Conservation (phyloP, 2,888 invertebrate species). For the Druceiella hillmani region DNA sequence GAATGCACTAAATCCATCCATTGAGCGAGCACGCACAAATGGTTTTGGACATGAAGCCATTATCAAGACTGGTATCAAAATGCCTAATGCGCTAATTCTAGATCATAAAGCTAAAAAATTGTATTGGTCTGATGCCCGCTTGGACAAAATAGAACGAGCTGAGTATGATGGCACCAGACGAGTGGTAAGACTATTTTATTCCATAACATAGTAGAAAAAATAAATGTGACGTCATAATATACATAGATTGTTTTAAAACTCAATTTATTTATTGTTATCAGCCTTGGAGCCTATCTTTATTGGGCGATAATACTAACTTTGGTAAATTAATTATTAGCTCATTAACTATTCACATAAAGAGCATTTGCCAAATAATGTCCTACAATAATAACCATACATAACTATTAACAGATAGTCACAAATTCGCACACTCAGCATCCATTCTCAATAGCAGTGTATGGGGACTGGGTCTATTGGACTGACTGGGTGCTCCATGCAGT, state of each 20-base stretch:
- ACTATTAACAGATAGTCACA: slow-evolving; percentile 57
- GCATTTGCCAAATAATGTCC: too few relatives aligned
- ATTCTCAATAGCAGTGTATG: slow-evolving; percentile 79
- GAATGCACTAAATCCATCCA: slow-evolving; percentile 73
- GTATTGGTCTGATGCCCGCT: slow-evolving; percentile 81
- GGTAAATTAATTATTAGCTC: too few relatives aligned
- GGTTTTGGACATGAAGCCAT: slow-evolving; percentile 66
- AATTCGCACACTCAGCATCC: slow-evolving; percentile 75
- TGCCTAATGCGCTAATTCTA: slow-evolving; percentile 80
- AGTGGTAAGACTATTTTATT: too few relatives aligned
- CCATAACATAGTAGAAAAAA: slow-evolving; percentile 10
- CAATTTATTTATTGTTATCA: too few relatives aligned
- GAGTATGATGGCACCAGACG: slow-evolving; percentile 75
- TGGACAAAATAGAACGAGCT: slow-evolving; percentile 79
- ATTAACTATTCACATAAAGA: too few relatives aligned
- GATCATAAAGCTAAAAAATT: slow-evolving; percentile 70
- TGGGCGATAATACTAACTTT: too few relatives aligned
- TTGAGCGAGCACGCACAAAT: slow-evolving; percentile 69
- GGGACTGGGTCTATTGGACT: slow-evolving; percentile 81
- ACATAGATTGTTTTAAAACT: too few relatives aligned
- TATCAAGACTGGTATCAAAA: slow-evolving; percentile 71
- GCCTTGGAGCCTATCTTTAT: too few relatives aligned
- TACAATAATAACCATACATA: too few relatives aligned
- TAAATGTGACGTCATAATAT: too few relatives aligned
- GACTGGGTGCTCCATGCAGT: slow-evolving; percentile 87